Evolutionary conservation across 1,140 invertebrate genomes (phyloP), one percentile per base, ranked within the genome.

Genomic region (Diabrotica virgifera): DNA sequence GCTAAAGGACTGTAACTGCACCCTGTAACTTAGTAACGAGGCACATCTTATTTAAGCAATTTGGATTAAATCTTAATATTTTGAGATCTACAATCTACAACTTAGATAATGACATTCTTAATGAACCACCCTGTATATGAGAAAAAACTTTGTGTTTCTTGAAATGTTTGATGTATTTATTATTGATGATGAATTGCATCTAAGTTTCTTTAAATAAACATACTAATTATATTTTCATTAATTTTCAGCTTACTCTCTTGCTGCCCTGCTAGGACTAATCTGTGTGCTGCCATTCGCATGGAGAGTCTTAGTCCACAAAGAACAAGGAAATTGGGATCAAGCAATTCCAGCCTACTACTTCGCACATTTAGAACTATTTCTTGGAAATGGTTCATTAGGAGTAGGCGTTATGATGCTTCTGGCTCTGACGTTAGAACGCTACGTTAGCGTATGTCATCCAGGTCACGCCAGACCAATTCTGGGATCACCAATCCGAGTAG

Each of bases 371-470:
- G 89, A 90, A 75, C 83, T 91, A 46, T 90, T 89, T 67, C 80
- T 91, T 7, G 88, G 89, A 6, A 91, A 91, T 68, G 87, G 86
- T 14, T 90, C 88, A 71, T 80, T 91, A 54, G 88, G 88, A 13
- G 83, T 89, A 4, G 86, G 90, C 10, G 90, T 92, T 0, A 85
- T 93, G 80, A 90, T 90, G 86, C 83, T 94, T 5, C 82, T 92
- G 36, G 90, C 89, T 10, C 82, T 93, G 66, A 93, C 90, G 9
- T 81, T 91, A 12, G 91, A 93, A 77, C 82, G 91, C 7, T 93
- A 92, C 79, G 84, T 92, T 4, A 91, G 90, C 50, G 90, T 94
- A 2, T 93, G 91, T 73, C 89, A 90, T 78, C 89, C 90, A 13
- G 85, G 86, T 10, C 81, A 84, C 80, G 76, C 86, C 67, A 76